A percentile compares a stretch with the other conserved stretches of the same genome.
phyloP scores from a whole-genome alignment of 2,797 vertebrate genomes.

The Falco novaeseelandiae region DNA sequence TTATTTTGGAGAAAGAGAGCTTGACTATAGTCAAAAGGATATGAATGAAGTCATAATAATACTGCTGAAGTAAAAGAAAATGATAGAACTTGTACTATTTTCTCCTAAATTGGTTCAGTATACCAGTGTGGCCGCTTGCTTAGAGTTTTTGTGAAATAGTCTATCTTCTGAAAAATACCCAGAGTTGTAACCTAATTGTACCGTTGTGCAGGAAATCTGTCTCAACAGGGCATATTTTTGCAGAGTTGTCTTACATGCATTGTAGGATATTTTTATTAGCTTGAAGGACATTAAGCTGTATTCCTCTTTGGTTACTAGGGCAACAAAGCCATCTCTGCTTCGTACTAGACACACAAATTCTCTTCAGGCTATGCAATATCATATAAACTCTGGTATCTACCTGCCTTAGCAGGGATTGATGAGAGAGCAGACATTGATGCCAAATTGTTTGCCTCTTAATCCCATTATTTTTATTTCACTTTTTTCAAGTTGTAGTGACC shows the following conservation, averaged over 20 bases:
- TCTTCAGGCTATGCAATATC: neutral
- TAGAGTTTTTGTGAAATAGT: neutral
- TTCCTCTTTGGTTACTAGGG: slow-evolving; percentile 54
- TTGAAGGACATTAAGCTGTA: slow-evolving; percentile 26
- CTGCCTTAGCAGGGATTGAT: neutral
- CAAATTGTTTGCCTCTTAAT: neutral
- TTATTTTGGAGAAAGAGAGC: neutral
- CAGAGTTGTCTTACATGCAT: neutral
- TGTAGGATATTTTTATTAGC: slow-evolving; percentile 43
- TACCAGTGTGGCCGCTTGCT: neutral
- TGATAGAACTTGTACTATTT: neutral
- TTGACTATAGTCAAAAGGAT: neutral
- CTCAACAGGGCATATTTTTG: neutral
- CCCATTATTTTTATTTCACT: neutral
- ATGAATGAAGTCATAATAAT: neutral
- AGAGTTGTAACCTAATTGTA: neutral
- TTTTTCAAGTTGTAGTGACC: neutral
- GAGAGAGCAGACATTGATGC: neutral
- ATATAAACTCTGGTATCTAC: neutral
- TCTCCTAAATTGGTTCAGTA: neutral
- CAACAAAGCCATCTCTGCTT: neutral
- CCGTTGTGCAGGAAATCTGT: neutral
- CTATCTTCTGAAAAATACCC: neutral
- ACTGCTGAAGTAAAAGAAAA: neutral
- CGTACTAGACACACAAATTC: neutral